phyloP scores from a whole-genome alignment of 2,888 invertebrate genomes.

The Sesamia inferens region DNA sequence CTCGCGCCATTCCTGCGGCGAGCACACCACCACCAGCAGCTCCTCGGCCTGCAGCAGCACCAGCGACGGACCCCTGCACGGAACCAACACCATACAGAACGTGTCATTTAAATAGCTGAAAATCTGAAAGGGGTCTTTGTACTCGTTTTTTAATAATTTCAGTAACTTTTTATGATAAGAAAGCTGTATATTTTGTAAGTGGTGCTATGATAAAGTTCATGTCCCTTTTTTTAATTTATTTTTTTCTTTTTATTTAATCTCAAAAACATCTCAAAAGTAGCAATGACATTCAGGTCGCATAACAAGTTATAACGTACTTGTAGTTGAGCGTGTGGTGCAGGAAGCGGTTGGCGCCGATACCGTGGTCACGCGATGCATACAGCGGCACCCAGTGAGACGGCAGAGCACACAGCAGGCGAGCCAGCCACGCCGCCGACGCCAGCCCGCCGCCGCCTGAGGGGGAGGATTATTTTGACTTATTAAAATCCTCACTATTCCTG shows the following conservation, averaged over 20 bases:
- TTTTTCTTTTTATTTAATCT: background rate
- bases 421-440: constrained; percentile 91
- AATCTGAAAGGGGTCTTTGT: background rate
- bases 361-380: constrained; percentile 96
- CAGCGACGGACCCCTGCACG: constrained; percentile 91
- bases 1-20: constrained; percentile 96
- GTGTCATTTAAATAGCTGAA: background rate
- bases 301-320: constrained; percentile 70
- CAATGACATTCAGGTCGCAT: too few relatives aligned
- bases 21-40: constrained; percentile 93
- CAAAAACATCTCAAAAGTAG: too few relatives aligned
- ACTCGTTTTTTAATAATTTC: background rate
- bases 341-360: constrained; percentile 96
- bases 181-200: background rate
- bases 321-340: constrained; percentile 96
- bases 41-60: constrained; percentile 90
- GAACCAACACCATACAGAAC: fast-evolving
- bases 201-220: background rate
- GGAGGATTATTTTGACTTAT: too few relatives aligned
- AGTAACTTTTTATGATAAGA: background rate
- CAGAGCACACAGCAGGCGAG: constrained; percentile 91
- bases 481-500: too few relatives aligned
- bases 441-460: constrained; percentile 70
- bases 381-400: constrained; percentile 96
- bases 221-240: too few relatives aligned